Evolutionary conservation across 2,113 vertebrate genomes (phyloP).

Genomic region (Genyomyrus donnyi): DNA sequence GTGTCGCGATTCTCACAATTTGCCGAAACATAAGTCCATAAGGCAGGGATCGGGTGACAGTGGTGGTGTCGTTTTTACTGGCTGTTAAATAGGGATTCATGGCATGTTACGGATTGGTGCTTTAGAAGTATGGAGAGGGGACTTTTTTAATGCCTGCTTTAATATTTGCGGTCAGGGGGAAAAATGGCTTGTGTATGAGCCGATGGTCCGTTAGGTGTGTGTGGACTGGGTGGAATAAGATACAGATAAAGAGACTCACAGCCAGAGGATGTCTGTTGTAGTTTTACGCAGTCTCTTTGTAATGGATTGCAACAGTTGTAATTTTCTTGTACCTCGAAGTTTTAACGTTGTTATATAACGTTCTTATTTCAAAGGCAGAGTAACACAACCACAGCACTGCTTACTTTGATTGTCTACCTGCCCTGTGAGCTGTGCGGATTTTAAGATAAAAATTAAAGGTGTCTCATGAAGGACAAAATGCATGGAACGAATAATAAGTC

Average conservation of each 20-base stretch:
- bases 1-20: not conserved
- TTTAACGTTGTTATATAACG: not conserved
- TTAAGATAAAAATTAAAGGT: not conserved
- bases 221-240: constrained; percentile 42
- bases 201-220: constrained; percentile 66
- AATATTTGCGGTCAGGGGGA: not conserved
- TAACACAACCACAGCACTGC: not conserved
- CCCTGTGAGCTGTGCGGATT: not conserved
- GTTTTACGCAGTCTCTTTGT: constrained; percentile 28
- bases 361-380: not conserved
- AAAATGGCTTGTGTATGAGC: constrained; percentile 8
- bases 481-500: not conserved
- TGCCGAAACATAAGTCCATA: not conserved
- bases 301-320: not conserved
- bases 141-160: constrained; percentile 2
- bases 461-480: not conserved
- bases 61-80: not conserved
- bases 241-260: not conserved
- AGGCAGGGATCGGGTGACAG: not conserved
- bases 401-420: not conserved
- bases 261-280: not conserved
- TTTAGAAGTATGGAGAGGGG: not conserved
- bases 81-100: not conserved
- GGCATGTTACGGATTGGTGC: constrained; percentile 5
- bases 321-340: not conserved